phyloP scores from a whole-genome alignment of 2,888 invertebrate genomes.

The Hypselothyrea guttata region DNA sequence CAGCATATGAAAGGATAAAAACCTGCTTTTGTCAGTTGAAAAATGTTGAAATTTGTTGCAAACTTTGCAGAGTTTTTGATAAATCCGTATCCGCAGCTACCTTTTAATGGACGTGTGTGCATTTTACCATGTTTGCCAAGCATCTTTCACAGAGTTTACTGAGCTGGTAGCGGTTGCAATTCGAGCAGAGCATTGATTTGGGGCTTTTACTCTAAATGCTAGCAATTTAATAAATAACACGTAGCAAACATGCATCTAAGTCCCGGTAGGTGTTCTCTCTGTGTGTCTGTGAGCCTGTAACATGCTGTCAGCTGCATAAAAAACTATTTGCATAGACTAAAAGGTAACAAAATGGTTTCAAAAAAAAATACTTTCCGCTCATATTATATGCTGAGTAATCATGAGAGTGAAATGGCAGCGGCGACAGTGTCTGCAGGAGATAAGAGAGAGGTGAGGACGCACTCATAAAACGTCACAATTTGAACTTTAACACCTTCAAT shows the following conservation, averaged over 20 bases:
- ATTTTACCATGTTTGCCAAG: conserved; percentile 8
- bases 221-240: conserved; percentile 17
- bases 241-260: conserved; percentile 1
- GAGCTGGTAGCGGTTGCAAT: conserved; percentile 27
- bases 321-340: conserved; percentile 47
- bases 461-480: conserved; percentile 59
- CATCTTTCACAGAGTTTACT: conserved; percentile 16
- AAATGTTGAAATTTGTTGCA: conserved; percentile 24
- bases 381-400: conserved; percentile 39
- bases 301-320: conserved; percentile 32
- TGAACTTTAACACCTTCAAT: conserved; percentile 75
- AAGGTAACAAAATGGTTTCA: conserved; percentile 39
- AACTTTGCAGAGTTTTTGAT: conserved; percentile 5
- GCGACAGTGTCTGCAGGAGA: not conserved
- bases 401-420: conserved; percentile 15
- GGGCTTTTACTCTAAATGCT: conserved; percentile 7
- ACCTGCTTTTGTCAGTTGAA: conserved; percentile 31
- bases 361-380: conserved; percentile 20
- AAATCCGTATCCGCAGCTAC: conserved; percentile 16
- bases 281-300: conserved; percentile 19
- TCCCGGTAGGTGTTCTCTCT: conserved; percentile 2
- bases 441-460: conserved; percentile 1
- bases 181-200: conserved; percentile 37
- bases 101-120: conserved; percentile 11
- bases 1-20: conserved; percentile 13